Conservation (phyloP, 2,888 invertebrate genomes). For the Drosophila acutilabella region DNA sequence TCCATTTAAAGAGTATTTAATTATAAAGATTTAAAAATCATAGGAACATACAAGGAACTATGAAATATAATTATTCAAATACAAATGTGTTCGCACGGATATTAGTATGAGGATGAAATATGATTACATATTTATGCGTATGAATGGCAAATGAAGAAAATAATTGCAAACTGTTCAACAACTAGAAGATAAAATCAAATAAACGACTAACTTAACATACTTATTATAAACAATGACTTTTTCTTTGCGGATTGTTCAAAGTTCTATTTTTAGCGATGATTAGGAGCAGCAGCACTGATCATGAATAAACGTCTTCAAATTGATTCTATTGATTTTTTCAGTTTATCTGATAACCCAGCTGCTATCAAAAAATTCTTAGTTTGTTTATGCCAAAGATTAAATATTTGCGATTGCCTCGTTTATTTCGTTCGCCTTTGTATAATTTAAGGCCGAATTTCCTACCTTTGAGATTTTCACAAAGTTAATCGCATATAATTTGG, state of each 20-base stretch:
- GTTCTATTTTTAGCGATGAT: no score
- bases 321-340: no score
- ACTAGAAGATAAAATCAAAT: slow-evolving; percentile 72
- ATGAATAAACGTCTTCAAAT: no score
- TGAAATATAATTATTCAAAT: slow-evolving; percentile 45
- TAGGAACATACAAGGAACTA: slow-evolving; percentile 56
- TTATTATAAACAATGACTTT: slow-evolving; percentile 11
- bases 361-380: no score
- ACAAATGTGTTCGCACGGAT: slow-evolving; percentile 15
- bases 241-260: neutral
- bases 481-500: no score
- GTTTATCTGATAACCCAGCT: no score
- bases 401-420: no score
- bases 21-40: slow-evolving; percentile 12
- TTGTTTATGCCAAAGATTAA: no score
- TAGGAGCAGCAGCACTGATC: no score
- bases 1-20: slow-evolving; percentile 10
- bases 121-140: slow-evolving; percentile 22
- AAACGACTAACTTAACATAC: slow-evolving; percentile 65
- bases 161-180: slow-evolving; percentile 64
- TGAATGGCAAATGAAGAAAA: slow-evolving; percentile 34
- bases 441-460: no score
- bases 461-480: no score
- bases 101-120: slow-evolving; percentile 14
- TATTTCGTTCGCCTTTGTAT: no score